These are phyloP conservation scores for Caiman crocodilus DNA, from an alignment of 2,797 vertebrate genomes.

Conservation along the genomic window DNA sequence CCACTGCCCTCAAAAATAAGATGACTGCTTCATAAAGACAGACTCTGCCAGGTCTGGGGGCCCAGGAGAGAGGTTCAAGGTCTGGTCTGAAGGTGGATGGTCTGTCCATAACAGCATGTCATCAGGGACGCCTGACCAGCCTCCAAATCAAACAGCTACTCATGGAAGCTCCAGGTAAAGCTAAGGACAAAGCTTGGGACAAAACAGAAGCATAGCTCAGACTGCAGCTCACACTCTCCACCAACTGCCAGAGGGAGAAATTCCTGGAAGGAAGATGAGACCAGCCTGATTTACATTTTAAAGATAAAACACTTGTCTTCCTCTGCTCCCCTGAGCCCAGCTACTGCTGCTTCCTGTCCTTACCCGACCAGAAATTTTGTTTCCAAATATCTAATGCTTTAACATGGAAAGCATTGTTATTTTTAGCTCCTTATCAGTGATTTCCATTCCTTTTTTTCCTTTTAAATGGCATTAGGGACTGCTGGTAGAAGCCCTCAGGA, in stretches of 20 bases:
- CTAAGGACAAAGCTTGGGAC: not conserved
- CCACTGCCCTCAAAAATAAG: too few relatives aligned
- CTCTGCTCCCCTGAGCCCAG: accelerated
- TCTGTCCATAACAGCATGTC: too few relatives aligned
- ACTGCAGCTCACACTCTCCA: too few relatives aligned
- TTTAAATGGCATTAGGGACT: not conserved
- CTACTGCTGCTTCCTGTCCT: not conserved
- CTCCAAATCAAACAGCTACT: not conserved
- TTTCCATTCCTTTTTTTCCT: not conserved
- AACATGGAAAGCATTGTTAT: accelerated
- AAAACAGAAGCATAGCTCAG: not conserved
- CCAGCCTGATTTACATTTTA: not conserved
- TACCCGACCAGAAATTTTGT: accelerated
- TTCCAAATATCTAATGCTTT: not conserved
- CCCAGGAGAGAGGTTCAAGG: not conserved
- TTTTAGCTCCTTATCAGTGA: not conserved
- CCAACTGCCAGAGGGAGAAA: not conserved
- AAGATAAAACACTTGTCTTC: not conserved
- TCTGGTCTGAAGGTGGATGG: not conserved
- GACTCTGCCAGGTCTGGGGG: not conserved
- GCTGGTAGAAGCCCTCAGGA: not conserved
- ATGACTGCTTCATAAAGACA: not conserved
- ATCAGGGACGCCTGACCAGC: accelerated
- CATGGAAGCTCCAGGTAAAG: not conserved
- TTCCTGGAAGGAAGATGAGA: not conserved